These are phyloP conservation scores for Omphaloscelis lunosa DNA, from an alignment of 2,888 invertebrate genomes.

Conservation along the genomic window DNA sequence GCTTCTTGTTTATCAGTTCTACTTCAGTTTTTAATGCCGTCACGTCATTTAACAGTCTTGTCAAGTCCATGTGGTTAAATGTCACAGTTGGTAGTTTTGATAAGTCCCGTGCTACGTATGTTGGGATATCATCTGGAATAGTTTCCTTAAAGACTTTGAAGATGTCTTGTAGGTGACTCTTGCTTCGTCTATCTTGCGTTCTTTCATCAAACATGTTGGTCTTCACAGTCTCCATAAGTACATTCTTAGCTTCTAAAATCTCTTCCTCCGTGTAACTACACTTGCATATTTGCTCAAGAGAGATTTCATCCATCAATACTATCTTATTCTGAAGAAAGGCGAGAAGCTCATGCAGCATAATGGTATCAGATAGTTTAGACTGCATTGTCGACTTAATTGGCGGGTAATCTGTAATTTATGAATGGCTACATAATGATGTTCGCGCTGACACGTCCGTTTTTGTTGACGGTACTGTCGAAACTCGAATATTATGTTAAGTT, in stretches of 20 bases:
- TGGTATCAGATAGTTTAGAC: slow-evolving; percentile 7
- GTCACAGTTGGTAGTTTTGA: slow-evolving; percentile 17
- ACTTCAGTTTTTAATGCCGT: slow-evolving; percentile 12
- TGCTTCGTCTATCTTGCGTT: background rate
- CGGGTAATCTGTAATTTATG: slow-evolving; percentile 41
- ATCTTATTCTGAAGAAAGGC: slow-evolving; percentile 43
- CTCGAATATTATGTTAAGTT: background rate
- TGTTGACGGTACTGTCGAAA: background rate
- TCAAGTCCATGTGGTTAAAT: background rate
- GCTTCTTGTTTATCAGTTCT: slow-evolving; percentile 6
- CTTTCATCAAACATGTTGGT: background rate
- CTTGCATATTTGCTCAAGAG: slow-evolving; percentile 29
- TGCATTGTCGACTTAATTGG: background rate
- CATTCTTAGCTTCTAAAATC: slow-evolving; percentile 18
- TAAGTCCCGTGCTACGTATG: slow-evolving; percentile 19
- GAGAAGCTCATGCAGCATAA: slow-evolving; percentile 40
- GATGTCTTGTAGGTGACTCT: slow-evolving; percentile 8
- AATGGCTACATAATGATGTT: slow-evolving; percentile 13
- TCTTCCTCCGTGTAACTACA: slow-evolving; percentile 11
- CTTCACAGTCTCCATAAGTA: background rate
- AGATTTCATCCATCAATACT: slow-evolving; percentile 15
- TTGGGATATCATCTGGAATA: slow-evolving; percentile 4
- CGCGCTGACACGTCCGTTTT: background rate
- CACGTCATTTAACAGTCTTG: slow-evolving; percentile 22
- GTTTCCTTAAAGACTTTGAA: slow-evolving; percentile 19